Base-by-base conservation (phyloP, 2,113 vertebrate genomes). In the Ovis aries region DNA sequence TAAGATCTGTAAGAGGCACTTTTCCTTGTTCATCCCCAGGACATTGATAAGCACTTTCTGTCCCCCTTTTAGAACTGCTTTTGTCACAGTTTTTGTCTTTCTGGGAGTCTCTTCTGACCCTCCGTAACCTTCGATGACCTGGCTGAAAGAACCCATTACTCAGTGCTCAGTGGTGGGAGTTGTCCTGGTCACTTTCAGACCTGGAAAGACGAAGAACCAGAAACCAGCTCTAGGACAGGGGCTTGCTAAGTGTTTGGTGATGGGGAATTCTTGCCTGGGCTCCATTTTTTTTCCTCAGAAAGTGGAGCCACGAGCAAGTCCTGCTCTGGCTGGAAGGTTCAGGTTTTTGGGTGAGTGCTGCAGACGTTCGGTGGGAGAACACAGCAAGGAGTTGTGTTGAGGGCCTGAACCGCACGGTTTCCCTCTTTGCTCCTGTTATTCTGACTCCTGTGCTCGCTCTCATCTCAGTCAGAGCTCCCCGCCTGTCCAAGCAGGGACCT, bases 331-430 rank as follows among this genome's bases (percentile, higher is more conserved):
- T 52, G 57, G 78, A 80, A 11, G 43, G 40, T 55, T 67, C 10
- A 5, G 60, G 43, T 12, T 7, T 15, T 25, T 43, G 64, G 86
- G 21, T n/a, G 12, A 7, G 36, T 33, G 45, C 31, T 60, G 17
- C 29, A 77, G 43, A 31, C 6, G 8, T 21, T 17, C 31, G 36
- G 36, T 50, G 78, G 17, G 40, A 43, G 67, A 29, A n/a, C 23
- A 13, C 25, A 52, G 16, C 78, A 10, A 2, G 1, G 86, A 50
- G 6, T 13, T 91, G 52, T 40, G 40, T 6, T 25, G 6, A 25
- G 16, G 57, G 7, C 21, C 14, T 14, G n/a, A 55, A 48, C 23
- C 3, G 5, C 4, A 0, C 21, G n/a, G 0, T 50, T 40, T 52
- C 19, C 12, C 4, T 83, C 15, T 62, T 33, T 10, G 43, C 60